phyloP scores from a whole-genome alignment of 2,113 vertebrate species.

The Pelobates fuscus region DNA sequence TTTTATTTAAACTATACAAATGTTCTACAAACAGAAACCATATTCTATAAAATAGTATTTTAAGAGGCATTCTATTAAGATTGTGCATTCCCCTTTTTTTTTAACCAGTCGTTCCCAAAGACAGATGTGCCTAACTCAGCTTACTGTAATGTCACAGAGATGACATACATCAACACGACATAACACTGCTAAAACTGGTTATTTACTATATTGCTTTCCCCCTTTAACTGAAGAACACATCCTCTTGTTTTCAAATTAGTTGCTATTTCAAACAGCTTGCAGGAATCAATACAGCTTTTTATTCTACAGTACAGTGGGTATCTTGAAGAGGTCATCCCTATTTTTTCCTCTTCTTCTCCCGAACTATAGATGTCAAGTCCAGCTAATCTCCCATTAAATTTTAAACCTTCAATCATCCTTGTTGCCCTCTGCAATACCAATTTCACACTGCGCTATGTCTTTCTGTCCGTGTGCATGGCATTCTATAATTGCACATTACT shows the following conservation, averaged over 20 bases:
- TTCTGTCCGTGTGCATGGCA: conserved; percentile 11
- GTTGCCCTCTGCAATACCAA: conserved; percentile 42
- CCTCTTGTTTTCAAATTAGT: conserved; percentile 38
- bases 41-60: no score
- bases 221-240: background rate
- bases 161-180: background rate
- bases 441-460: conserved; percentile 42
- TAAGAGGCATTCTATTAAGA: no score
- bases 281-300: conserved; percentile 34
- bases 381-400: conserved; percentile 43
- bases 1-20: no score
- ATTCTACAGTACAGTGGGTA: conserved; percentile 11
- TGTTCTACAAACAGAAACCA: no score
- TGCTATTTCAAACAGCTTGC: conserved; percentile 37
- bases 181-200: conserved; percentile 19
- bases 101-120: background rate
- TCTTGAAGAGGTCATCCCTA: conserved; percentile 33
- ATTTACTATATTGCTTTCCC: background rate
- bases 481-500: conserved; percentile 47
- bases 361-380: conserved; percentile 41
- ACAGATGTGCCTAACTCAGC: background rate
- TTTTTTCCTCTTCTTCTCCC: background rate
- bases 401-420: conserved; percentile 42
- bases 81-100: no score
- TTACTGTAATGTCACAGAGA: conserved; percentile 18